phyloP scores from a whole-genome alignment of 2,113 vertebrate genomes.

The Nesospiza acunhae region DNA sequence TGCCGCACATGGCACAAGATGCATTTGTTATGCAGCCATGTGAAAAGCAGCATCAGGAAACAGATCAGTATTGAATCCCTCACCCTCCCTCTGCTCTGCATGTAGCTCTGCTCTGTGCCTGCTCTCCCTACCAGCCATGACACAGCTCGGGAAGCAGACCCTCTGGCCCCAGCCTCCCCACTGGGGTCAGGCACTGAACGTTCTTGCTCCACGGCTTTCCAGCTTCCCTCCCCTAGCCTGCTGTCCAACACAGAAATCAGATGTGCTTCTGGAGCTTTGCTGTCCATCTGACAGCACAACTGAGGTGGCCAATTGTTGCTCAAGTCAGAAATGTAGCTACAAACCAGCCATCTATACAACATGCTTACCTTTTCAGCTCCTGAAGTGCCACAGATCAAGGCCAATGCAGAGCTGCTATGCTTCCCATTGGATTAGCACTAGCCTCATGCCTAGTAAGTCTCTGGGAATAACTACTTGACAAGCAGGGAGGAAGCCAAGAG shows the following conservation, averaged over 20 bases:
- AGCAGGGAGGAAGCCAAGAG: neutral
- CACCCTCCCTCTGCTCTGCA: neutral
- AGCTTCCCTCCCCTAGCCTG: neutral
- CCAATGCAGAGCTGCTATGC: neutral
- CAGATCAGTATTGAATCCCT: accelerated
- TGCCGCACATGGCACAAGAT: neutral
- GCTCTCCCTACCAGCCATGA: neutral
- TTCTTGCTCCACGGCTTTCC: neutral
- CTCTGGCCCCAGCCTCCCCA: neutral
- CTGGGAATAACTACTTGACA: neutral
- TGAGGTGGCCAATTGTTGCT: neutral
- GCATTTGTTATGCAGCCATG: accelerated
- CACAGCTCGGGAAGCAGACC: neutral
- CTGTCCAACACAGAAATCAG: neutral
- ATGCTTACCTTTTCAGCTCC: neutral
- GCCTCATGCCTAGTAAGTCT: neutral
- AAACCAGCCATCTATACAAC: neutral
- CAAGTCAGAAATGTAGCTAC: neutral
- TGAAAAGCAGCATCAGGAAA: neutral
- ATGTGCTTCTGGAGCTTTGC: neutral
- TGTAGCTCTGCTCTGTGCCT: neutral
- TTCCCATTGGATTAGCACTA: neutral
- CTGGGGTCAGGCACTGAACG: neutral
- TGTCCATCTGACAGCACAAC: neutral
- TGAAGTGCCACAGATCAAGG: neutral